Conservation (phyloP, 2,113 vertebrate species). For the Anguilla rostrata region DNA sequence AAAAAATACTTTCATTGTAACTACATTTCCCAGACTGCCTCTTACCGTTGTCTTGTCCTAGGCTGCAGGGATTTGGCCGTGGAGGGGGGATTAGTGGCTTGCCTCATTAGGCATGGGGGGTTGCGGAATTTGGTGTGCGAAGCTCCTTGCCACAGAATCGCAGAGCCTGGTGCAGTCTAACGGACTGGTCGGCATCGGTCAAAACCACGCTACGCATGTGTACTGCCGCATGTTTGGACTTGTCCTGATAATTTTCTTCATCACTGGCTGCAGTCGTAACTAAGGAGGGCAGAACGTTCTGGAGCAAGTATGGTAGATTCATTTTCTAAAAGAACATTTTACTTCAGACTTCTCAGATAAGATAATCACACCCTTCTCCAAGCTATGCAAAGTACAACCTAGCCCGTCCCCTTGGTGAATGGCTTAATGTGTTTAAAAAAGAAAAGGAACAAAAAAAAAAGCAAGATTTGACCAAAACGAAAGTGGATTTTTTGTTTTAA, state of each 20-base stretch:
- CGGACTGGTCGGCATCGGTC: not conserved
- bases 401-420: not conserved
- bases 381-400: not conserved
- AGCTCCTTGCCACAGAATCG: not conserved
- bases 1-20: not conserved
- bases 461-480: not conserved
- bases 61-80: not conserved
- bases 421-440: not conserved
- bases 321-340: not conserved
- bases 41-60: not conserved
- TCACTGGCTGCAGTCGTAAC: not conserved
- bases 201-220: not conserved
- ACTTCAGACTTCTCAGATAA: not conserved
- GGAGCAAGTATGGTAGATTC: not conserved
- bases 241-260: not conserved
- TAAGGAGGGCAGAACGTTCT: not conserved
- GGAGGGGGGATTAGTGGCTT: not conserved
- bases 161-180: not conserved
- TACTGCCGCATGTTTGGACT: not conserved
- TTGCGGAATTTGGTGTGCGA: not conserved
- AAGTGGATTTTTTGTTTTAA: constrained; percentile 1
- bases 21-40: not conserved
- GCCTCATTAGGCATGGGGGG: not conserved
- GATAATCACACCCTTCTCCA: not conserved
- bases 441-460: not conserved